Evolutionary conservation across 1,140 invertebrate species (phyloP), one percentile per base, ranked within the genome.

Genomic region (Pararge aegeria): DNA sequence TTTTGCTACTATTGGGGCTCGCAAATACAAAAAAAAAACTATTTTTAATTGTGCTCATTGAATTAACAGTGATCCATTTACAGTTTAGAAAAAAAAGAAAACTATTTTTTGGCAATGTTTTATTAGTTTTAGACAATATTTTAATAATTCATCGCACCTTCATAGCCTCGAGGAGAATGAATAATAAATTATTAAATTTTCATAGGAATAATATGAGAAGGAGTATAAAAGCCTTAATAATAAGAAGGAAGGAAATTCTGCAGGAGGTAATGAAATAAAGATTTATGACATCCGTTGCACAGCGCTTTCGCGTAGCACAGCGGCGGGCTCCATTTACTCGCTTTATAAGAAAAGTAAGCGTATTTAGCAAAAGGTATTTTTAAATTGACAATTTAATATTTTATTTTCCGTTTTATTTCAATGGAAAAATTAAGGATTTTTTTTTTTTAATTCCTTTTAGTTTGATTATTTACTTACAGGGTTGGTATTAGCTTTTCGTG

Each of bases 251-350:
- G 65, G 57, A 67, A 56, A 56, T 56, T 58, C 61, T 63, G 61
- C 56, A 53, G 48, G 60, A 63, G 57, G 65, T 64, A 67, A 63
- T 67, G 65, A 58, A 67, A 67, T 67, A 60, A 67, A 55, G 53
- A 67, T 63, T 67, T 67, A 67, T 59, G 60, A 67, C 61, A 56
- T 67, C 61, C 65, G 61, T 54, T 64, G 55, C 64, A 55, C 58
- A 42, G 42, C 18, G 21, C 55, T 54, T 42, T 57, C 62, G 50
- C 57, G 57, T 58, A 55, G 55, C 55, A 55, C 55, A 24, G 3
- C 7, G 42, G 20, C 29, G 50, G 49, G 42, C 42, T 20, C 16
- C 42, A 46, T 46, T 46, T 46, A 46, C 42, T 20, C 16, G 42
- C 42, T 19, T 46, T 46, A 46, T 19, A 20, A 12, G 42, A 46